These are phyloP conservation scores for Eilema depressum DNA, from an alignment of 2,888 invertebrate species.

Conservation along the genomic window DNA sequence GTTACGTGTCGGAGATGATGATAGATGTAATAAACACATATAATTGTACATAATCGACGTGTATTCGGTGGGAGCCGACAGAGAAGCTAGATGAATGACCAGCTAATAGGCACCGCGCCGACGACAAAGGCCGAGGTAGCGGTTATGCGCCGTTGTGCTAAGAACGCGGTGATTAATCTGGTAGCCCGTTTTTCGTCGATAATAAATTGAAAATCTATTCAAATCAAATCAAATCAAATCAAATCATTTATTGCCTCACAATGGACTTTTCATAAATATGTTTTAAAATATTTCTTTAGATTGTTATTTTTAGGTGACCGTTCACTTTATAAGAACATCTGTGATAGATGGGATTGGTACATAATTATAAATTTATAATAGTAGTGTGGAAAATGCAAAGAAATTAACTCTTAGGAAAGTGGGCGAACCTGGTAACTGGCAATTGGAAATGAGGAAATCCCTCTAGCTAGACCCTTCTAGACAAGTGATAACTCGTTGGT, in stretches of 20 bases:
- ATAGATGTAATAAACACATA: constrained; percentile 75
- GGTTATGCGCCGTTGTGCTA: constrained; percentile 56
- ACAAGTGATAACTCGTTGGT: too few relatives aligned
- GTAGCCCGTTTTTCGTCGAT: constrained; percentile 50
- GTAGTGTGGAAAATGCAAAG: neutral
- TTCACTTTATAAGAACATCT: constrained; percentile 8
- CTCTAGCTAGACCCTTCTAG: too few relatives aligned
- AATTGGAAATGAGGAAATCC: too few relatives aligned
- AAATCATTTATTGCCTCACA: too few relatives aligned
- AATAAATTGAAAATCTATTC: constrained; percentile 53
- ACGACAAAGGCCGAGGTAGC: constrained; percentile 54
- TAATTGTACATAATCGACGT: constrained; percentile 75
- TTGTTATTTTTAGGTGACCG: constrained; percentile 4
- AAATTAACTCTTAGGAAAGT: neutral
- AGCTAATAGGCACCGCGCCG: constrained; percentile 63
- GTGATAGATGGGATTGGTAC: neutral
- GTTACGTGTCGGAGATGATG: constrained; percentile 57
- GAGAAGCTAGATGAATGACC: constrained; percentile 67
- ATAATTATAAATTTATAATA: constrained; percentile 5
- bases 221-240: too few relatives aligned
- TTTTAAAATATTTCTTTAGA: constrained; percentile 39
- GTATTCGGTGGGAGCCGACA: constrained; percentile 65
- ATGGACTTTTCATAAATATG: constrained; percentile 33
- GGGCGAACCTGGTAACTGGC: neutral
- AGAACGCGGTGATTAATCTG: constrained; percentile 57